Evolutionary conservation across 1,140 invertebrate genomes (phyloP).

Genomic region (Sycophila sp.): DNA sequence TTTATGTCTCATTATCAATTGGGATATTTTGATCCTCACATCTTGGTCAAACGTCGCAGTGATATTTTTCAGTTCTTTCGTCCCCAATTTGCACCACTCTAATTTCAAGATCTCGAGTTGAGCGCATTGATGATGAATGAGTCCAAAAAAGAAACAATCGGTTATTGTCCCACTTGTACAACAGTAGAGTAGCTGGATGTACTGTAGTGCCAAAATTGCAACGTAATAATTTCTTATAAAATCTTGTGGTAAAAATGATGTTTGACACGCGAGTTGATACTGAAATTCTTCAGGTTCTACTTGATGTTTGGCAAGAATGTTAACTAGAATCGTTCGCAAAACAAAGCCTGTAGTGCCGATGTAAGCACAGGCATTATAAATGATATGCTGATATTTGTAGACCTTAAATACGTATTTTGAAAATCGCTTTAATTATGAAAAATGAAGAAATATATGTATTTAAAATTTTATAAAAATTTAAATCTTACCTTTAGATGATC

Average conservation of each 20-base stretch:
- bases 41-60: too few species aligned
- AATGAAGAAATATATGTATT: too few species aligned
- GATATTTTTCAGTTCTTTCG: not conserved
- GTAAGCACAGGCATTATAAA: constrained; percentile 24
- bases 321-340: not conserved
- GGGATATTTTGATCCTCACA: not conserved
- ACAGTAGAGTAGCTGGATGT: constrained; percentile 9
- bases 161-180: constrained; percentile 19
- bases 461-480: not conserved
- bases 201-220: not conserved
- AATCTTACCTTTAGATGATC: not conserved
- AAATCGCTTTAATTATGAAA: not conserved
- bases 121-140: constrained; percentile 35
- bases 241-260: constrained; percentile 2
- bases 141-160: constrained; percentile 39
- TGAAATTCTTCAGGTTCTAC: not conserved
- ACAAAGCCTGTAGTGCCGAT: constrained; percentile 15
- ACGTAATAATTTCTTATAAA: not conserved
- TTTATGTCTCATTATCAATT: constrained; percentile 32
- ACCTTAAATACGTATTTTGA: constrained; percentile 4
- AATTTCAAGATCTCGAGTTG: constrained; percentile 35
- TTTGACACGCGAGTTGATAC: constrained; percentile 14
- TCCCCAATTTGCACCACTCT: not conserved
- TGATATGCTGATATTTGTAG: constrained; percentile 22
- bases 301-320: not conserved